Conservation (phyloP, 2,888 invertebrate genomes). For the Habrosyne pyritoides region DNA sequence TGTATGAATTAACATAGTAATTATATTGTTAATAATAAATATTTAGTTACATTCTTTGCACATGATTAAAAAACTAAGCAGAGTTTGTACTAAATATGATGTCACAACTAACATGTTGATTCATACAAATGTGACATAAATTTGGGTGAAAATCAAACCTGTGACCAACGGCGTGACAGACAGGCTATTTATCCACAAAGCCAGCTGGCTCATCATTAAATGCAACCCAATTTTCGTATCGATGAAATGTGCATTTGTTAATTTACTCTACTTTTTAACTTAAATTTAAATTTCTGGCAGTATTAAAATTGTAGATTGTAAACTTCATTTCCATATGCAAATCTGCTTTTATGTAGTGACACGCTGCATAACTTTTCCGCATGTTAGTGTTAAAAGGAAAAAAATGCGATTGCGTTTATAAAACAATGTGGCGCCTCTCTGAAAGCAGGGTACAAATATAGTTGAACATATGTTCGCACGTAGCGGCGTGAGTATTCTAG, state of each 20-base stretch:
- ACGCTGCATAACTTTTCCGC: constrained; percentile 22
- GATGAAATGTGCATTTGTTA: not conserved
- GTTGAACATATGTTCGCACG: constrained; percentile 51
- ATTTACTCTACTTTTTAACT: not conserved
- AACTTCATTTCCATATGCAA: constrained; percentile 23
- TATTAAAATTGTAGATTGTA: constrained; percentile 15
- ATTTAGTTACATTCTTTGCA: too few species aligned
- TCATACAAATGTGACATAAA: too few species aligned
- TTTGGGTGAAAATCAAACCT: too few species aligned
- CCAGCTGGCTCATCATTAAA: too few species aligned
- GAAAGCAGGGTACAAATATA: constrained; percentile 43
- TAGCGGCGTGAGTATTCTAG: constrained; percentile 36
- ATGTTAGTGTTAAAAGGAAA: constrained; percentile 29
- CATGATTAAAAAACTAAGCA: too few species aligned
- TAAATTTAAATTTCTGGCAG: not conserved
- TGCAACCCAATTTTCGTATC: not conserved
- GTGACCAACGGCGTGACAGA: too few species aligned
- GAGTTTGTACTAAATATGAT: too few species aligned
- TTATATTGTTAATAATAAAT: too few species aligned
- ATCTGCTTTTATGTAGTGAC: constrained; percentile 24
- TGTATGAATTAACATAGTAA: too few species aligned
- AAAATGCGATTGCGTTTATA: constrained; percentile 21
- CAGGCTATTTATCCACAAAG: too few species aligned
- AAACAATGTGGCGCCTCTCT: constrained; percentile 35
- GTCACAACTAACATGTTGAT: too few species aligned